Percentiles rank a stretch among this genome's conserved stretches.
phyloP scores from a whole-genome alignment of 2,888 invertebrate genomes.

The Cheilosia impressa region DNA sequence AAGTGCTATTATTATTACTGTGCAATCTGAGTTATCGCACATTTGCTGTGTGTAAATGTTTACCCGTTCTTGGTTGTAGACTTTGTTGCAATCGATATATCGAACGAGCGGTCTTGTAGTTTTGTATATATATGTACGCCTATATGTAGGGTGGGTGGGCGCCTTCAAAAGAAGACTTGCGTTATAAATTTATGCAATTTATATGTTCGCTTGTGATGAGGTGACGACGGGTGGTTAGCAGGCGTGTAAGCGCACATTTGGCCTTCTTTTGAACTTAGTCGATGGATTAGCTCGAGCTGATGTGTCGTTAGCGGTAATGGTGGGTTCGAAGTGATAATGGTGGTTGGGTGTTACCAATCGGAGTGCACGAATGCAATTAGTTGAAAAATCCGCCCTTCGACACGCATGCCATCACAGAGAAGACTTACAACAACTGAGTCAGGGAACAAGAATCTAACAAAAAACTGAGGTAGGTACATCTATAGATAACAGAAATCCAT shows the following conservation, averaged over 20 bases:
- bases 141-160: neutral
- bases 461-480: no score
- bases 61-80: conserved; percentile 21
- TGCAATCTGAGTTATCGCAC: conserved; percentile 13
- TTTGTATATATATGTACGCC: neutral
- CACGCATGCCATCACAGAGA: no score
- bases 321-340: no score
- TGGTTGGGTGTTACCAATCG: no score
- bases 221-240: conserved; percentile 12
- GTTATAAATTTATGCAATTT: conserved; percentile 17
- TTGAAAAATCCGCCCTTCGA: no score
- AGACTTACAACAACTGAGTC: no score
- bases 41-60: conserved; percentile 39
- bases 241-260: neutral
- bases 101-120: conserved; percentile 10
- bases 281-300: neutral
- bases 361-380: no score
- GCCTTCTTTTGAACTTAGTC: neutral
- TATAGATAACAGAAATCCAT: no score
- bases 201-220: conserved; percentile 1
- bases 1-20: conserved; percentile 9
- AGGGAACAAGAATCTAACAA: no score
- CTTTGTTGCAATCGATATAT: conserved; percentile 53
- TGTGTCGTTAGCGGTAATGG: no score
- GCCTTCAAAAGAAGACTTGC: conserved; percentile 26